phyloP scores from a whole-genome alignment of 2,113 vertebrate genomes.

The Amazona vittata region DNA sequence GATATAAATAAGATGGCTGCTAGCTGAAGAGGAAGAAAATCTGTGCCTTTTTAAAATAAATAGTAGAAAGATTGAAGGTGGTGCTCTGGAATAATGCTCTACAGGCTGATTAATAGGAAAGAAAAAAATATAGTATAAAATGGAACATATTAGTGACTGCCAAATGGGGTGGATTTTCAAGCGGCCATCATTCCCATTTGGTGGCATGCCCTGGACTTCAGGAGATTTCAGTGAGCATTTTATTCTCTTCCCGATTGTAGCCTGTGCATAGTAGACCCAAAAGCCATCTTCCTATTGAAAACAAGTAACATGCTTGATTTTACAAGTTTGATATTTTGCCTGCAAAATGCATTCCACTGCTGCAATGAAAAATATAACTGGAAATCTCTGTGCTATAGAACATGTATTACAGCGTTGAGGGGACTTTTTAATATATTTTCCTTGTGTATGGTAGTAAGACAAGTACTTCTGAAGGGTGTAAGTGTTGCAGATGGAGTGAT shows the following conservation, averaged over 20 bases:
- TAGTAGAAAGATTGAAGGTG: not conserved
- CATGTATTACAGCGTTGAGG: not conserved
- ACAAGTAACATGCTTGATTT: not conserved
- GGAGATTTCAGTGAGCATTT: not conserved
- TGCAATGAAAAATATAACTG: not conserved
- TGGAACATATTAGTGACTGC: not conserved
- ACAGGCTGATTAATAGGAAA: not conserved
- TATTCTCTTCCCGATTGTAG: not conserved
- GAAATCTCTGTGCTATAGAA: not conserved
- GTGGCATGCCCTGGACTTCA: not conserved
- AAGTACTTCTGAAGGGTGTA: not conserved
- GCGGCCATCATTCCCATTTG: not conserved
- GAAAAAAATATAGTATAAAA: not conserved
- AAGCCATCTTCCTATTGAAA: not conserved
- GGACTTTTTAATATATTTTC: not conserved
- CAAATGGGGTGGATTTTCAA: not conserved
- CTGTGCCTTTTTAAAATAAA: not conserved
- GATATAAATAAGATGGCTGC: not conserved
- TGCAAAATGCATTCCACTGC: not conserved
- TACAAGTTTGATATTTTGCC: not conserved
- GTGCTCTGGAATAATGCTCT: not conserved
- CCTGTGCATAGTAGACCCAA: not conserved
- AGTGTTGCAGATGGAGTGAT: too few species aligned
- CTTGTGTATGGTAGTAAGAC: not conserved
- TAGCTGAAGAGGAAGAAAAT: not conserved